These are phyloP conservation scores for Lycocerus yunnanus DNA, from an alignment of 2,888 invertebrate genomes.

Conservation along the genomic window DNA sequence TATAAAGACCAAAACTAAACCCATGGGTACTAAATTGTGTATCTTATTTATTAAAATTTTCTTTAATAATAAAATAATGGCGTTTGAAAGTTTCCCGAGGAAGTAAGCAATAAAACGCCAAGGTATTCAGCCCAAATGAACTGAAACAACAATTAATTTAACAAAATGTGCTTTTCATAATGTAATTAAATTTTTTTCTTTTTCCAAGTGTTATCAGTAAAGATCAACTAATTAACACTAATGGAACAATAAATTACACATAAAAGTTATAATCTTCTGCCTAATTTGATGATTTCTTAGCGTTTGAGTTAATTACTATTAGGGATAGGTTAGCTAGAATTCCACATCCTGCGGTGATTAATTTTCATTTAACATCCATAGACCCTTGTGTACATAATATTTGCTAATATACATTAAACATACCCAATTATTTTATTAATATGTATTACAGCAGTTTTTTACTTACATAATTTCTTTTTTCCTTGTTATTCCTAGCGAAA, in stretches of 20 bases:
- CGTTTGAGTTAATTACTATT: slow-evolving; percentile 12
- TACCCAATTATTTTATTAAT: not conserved
- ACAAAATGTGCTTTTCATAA: not conserved
- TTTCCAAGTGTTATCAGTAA: not conserved
- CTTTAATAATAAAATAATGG: not conserved
- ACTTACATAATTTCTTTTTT: not conserved
- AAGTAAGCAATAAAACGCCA: not conserved
- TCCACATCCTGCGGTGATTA: slow-evolving; percentile 13
- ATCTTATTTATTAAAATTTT: not conserved
- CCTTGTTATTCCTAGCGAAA: not conserved
- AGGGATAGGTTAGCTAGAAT: slow-evolving; percentile 7
- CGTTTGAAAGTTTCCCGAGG: not conserved
- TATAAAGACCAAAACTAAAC: not conserved
- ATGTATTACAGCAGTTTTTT: not conserved
- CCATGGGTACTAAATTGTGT: not conserved
- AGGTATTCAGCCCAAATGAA: not conserved
- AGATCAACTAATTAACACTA: not conserved
- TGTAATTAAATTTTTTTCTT: not conserved
- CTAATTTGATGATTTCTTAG: slow-evolving; percentile 11
- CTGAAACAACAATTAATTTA: not conserved
- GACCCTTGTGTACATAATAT: slow-evolving; percentile 4
- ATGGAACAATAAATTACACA: not conserved
- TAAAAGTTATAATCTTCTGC: not conserved
- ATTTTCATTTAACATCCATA: slow-evolving; percentile 11
- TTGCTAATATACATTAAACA: slow-evolving; percentile 4